Conservation (phyloP, 2,797 vertebrate genomes). For the Coccyzus lansbergi region DNA sequence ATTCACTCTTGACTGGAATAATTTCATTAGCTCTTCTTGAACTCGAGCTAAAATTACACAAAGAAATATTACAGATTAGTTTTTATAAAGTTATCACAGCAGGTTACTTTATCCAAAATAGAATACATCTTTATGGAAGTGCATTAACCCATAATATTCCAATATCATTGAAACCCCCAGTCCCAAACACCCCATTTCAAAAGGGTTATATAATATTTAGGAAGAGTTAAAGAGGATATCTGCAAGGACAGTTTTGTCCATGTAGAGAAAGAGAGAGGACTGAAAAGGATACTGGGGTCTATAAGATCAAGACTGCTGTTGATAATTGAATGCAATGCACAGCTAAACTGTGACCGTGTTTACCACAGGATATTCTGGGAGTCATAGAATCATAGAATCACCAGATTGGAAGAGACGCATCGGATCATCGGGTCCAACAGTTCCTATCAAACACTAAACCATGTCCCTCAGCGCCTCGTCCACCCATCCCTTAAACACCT, state of each 20-base stretch:
- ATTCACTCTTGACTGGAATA: neutral
- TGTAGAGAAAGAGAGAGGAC: neutral
- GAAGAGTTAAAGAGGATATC: neutral
- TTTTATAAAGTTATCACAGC: slow-evolving; percentile 13
- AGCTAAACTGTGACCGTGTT: neutral
- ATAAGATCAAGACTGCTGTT: neutral
- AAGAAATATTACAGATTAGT: neutral
- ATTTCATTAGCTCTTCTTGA: slow-evolving; percentile 25
- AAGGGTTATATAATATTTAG: neutral
- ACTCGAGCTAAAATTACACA: neutral
- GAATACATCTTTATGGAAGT: neutral
- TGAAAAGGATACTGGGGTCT: neutral
- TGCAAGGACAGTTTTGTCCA: neutral
- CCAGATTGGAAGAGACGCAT: no score
- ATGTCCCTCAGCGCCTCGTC: no score
- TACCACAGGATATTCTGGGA: neutral
- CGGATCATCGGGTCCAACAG: no score
- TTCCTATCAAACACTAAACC: no score
- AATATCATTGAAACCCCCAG: neutral
- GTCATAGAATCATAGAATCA: no score
- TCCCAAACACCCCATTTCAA: neutral
- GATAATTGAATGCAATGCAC: neutral
- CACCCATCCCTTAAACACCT: no score
- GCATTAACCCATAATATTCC: neutral
- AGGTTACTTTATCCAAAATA: neutral